Evolutionary conservation across 2,888 invertebrate species (phyloP), one percentile per base, ranked within the genome.

Genomic region (Epirrhoe tristata): DNA sequence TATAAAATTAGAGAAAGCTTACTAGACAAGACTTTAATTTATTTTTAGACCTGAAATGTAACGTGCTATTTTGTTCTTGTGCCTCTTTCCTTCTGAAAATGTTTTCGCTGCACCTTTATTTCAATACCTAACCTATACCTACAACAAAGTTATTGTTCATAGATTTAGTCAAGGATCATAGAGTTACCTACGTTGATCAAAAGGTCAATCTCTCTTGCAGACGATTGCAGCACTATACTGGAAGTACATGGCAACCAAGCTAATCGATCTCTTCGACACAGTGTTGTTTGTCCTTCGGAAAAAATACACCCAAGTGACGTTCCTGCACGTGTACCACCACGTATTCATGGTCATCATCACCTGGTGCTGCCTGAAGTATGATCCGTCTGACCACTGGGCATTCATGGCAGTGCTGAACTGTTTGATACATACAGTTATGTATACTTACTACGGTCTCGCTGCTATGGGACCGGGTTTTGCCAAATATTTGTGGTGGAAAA

Each of bases 311-410:
- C 98, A 97, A 87, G 95, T 98, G 8, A 95, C 97, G 0, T 97
- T 97, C 78, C 94, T 98, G 34, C 98, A 98, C 80, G 96, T 98
- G 0, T 97, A 97, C 81, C 98, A 98, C 85, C 98, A 98, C 81
- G 90, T 95, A 0, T 91, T 95, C 69, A 96, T 96, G 83, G 96
- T 96, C 68, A 75, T 96, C 39, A 94, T 96, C 83, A 95, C 95
- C 0, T 97, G 96, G 96, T 94, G 94, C 16, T 96, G 95, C 66
- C 87, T 96, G 46, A 96, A 96, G 84, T 97, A 95, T 78, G 91
- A 96, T 39, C 96, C 96, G 65, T 96, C 96, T 66, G 96, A 96
- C 51, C 96, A 96, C 79, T 96, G 96, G 63, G 95, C 95, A 0
- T 93, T 96, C 71, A 94, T 96, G 72, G 96, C 96, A 0, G 85